Evolutionary conservation across 2,888 invertebrate genomes (phyloP).

Genomic region (Dasypogon diadema): DNA sequence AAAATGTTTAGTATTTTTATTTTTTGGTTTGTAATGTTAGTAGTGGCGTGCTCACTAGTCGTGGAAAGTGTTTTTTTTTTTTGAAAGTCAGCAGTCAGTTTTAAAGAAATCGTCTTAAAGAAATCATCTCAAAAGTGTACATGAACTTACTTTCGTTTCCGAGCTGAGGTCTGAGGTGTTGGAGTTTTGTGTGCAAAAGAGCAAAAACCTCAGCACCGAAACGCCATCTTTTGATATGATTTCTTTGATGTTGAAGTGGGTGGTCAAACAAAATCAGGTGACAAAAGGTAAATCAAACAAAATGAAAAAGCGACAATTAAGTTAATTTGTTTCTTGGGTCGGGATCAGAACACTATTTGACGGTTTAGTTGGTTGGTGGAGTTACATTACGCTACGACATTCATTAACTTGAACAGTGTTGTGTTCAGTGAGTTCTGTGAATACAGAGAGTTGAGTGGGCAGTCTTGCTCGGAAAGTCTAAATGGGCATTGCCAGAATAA

Average conservation of each 20-base stretch:
- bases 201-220: conserved; percentile 16
- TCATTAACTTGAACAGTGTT: conserved; percentile 42
- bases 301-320: not conserved
- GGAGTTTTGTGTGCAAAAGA: too few relatives aligned
- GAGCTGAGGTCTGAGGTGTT: not conserved
- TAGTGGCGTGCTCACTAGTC: conserved; percentile 13
- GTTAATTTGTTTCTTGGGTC: conserved; percentile 7
- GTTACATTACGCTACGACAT: conserved; percentile 30
- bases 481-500: conserved; percentile 37
- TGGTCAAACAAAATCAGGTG: not conserved
- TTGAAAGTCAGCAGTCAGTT: conserved; percentile 8
- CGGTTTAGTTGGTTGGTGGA: conserved; percentile 25
- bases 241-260: conserved; percentile 21
- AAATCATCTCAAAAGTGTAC: conserved; percentile 28
- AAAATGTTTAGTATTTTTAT: conserved; percentile 36
- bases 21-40: conserved; percentile 34
- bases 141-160: conserved; percentile 11
- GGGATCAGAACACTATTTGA: conserved; percentile 1
- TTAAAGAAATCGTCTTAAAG: not conserved
- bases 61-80: conserved; percentile 10
- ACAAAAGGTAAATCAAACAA: conserved; percentile 13
- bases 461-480: conserved; percentile 10
- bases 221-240: conserved; percentile 16
- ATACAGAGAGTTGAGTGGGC: conserved; percentile 35
- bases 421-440: conserved; percentile 48